Conservation (phyloP, 2,113 vertebrate species). For the Albula goreensis region DNA sequence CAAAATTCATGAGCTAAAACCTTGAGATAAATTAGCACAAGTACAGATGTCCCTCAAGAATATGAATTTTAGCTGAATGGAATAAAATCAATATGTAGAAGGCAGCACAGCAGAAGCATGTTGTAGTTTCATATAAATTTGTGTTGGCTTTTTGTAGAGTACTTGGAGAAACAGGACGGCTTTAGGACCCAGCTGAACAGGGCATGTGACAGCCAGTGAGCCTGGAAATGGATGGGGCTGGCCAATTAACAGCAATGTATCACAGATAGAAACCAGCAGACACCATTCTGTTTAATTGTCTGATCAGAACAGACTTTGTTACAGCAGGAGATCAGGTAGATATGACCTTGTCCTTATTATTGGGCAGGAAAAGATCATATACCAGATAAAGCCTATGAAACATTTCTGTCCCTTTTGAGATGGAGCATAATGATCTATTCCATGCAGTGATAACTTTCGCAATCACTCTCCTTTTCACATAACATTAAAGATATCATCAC, state of each 20-base stretch:
- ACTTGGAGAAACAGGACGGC: background rate
- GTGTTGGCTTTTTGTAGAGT: background rate
- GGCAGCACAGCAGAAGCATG: background rate
- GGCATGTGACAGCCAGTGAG: background rate
- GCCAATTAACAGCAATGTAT: background rate
- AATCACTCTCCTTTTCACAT: too few species aligned
- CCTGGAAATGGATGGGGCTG: too few species aligned
- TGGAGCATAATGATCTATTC: too few species aligned
- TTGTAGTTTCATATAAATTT: background rate
- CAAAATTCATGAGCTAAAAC: background rate
- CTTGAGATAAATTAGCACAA: background rate
- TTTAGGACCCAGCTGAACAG: background rate
- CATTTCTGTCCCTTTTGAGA: too few species aligned
- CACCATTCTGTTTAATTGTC: background rate
- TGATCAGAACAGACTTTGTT: background rate
- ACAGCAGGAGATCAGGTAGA: background rate
- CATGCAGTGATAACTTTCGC: too few species aligned
- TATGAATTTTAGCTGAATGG: slow-evolving; percentile 6
- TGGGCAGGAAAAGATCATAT: too few species aligned
- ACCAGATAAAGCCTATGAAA: too few species aligned
- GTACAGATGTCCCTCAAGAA: background rate
- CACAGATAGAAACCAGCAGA: background rate
- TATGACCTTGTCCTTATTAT: background rate
- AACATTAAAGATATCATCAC: too few species aligned
- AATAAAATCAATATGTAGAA: background rate